Evolutionary conservation across 2,113 vertebrate genomes (phyloP), one percentile per base, ranked within the genome.

Genomic region (Noctilio leporinus): DNA sequence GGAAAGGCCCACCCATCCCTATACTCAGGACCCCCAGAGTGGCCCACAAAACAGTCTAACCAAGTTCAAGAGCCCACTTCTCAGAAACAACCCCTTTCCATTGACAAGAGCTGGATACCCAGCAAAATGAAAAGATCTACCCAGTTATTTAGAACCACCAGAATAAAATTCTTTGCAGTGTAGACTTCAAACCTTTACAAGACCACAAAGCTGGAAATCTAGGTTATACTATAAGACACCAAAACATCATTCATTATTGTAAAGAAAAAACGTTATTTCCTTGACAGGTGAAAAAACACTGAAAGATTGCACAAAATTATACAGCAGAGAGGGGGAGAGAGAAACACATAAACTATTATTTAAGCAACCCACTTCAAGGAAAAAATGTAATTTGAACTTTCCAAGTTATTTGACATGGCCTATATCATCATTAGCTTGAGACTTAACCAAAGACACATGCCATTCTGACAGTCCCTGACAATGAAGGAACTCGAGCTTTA

Each of bases 341-440:
- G 2, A 83, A 5, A 43, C 43, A 2, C 33, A 77, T 0, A 35
- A 64, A 5, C 76, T 24, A 51, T 67, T 83, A 75, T 17, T 49
- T 43, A 86, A 40, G n/a, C 85, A 85, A 80, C 28, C 17, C 38
- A 64, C 11, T 65, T 86, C 26, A 93, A 94, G 22, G 45, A 16
- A 86, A 91, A 73, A 83, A 6, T 51, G n/a, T 40, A 45, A 88
- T 91, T 95, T 92, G 67, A 83, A 75, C n/a, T 80, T 95, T 69
- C 86, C 77, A 86, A 83, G 94, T 78, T 82, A 55, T 72, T 81
- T 72, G 64, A 78, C 24, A 30, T 77, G 40, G 62, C 40, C 78
- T 86, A n/a, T 64, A 73, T 75, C 94, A 75, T 47, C 40, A 67
- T 93, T 72, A 87, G 20, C 81, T 77, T 59, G 24, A 93, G 33